Evolutionary conservation across 2,888 invertebrate species (phyloP).

Genomic region (Automeris io): DNA sequence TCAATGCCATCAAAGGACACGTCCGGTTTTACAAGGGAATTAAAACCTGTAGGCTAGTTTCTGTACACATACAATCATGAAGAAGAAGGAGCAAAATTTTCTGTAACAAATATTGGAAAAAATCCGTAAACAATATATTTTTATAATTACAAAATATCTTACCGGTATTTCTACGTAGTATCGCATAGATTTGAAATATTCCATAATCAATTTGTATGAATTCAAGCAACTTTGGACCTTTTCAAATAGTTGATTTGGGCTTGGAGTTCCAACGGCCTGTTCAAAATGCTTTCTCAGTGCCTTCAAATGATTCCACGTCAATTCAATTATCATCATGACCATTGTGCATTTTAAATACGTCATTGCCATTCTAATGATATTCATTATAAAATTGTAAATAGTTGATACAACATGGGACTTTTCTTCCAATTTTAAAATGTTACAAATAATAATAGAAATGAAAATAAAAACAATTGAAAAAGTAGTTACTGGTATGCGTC

Average conservation of each 20-base stretch:
- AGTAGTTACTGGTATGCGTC: background rate
- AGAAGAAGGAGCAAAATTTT: too few species aligned
- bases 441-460: background rate
- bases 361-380: background rate
- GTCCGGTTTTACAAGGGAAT: too few species aligned
- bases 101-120: too few species aligned
- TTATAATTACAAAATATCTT: background rate
- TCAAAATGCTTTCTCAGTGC: background rate
- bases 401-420: background rate
- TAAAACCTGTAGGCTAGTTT: too few species aligned
- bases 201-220: background rate
- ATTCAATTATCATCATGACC: background rate
- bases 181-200: background rate
- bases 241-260: background rate
- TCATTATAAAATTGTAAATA: background rate
- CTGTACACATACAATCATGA: too few species aligned
- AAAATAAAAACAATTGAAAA: background rate
- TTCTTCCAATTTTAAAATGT: background rate
- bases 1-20: too few species aligned
- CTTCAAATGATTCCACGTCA: background rate
- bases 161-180: background rate
- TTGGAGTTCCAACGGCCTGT: background rate
- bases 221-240: background rate
- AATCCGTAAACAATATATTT: too few species aligned
- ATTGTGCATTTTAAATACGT: background rate